Base-by-base conservation (phyloP, 2,888 invertebrate species). In the Rhogogaster chlorosoma region DNA sequence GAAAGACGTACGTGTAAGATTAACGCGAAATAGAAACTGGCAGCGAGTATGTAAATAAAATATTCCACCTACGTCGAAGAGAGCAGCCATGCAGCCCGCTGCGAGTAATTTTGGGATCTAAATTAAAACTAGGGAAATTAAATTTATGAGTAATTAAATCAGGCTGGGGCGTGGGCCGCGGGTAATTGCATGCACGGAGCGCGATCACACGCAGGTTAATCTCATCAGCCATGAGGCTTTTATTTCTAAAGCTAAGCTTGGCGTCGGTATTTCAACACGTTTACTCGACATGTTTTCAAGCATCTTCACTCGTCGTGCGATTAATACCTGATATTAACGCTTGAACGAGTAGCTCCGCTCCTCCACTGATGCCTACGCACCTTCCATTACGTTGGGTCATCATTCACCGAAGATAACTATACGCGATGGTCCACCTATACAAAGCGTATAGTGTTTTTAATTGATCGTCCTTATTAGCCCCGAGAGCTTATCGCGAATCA, bases 141-240 rank as follows among this genome's bases (percentile, higher is more conserved):
- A 88, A 89, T 89, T 88, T 89, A 87, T 87, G 83, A 83, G 83
- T 70, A 87, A 87, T 88, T 86, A 88, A 88, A 89, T 88, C 87
- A 88, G 87, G 85, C 86, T 71, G 83, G 83, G 83, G 83, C 83
- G 83, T 83, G 67, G 83, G 83, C 36, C 42, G 83, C n/a, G 29
- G 45, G 70, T 83, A 85, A 85, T 85, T 75, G 77, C 75, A 82
- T 75, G 42, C 77, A 86, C 88, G 86, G 82, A 86, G 86, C 85
- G 84, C 86, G 84, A 87, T 85, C 84, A 61, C 80, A 61, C 84
- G 83, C 84, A 85, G 86, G 84, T 86, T 90, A 89, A 89, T 89
- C 89, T 87, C 87, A 88, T 89, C 86, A 42, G 77, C 32, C 53
- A 57, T 38, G 15, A 53, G 64, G 38, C 61, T 67, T 70, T 67